Evolutionary conservation across 2,113 vertebrate genomes (phyloP).

Genomic region (Chionis minor): DNA sequence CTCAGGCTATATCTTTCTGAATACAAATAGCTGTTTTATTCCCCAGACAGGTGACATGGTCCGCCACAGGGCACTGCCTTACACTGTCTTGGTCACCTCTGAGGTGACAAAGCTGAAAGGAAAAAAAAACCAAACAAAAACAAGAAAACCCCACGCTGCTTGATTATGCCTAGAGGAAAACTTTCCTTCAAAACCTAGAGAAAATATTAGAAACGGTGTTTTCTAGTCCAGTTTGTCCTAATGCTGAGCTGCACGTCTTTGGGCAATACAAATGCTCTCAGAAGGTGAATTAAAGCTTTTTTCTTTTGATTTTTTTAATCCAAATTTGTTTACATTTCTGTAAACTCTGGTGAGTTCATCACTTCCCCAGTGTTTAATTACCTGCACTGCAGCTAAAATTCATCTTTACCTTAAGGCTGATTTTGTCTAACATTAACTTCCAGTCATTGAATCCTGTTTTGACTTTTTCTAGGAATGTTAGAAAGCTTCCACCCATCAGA

Average conservation of each 20-base stretch:
- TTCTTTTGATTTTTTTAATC: background rate
- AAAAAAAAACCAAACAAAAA: background rate
- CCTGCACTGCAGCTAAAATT: background rate
- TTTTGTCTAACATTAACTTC: background rate
- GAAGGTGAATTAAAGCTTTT: background rate
- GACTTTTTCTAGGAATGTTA: background rate
- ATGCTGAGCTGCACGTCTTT: background rate
- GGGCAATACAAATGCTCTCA: background rate
- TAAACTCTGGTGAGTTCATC: background rate
- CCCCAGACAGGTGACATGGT: background rate
- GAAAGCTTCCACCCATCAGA: background rate
- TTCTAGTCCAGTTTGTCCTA: background rate
- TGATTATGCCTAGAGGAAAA: background rate
- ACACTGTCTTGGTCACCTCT: background rate
- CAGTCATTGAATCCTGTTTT: background rate
- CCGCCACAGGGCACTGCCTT: background rate
- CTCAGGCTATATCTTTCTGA: background rate
- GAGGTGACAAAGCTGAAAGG: background rate
- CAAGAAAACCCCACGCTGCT: background rate
- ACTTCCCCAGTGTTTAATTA: background rate
- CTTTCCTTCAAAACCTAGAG: background rate
- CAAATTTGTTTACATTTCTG: background rate
- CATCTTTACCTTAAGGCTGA: background rate
- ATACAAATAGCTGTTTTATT: background rate
- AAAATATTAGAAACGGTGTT: background rate